Conservation (phyloP, 2,113 vertebrate genomes). For the Thalassoma bifasciatum region DNA sequence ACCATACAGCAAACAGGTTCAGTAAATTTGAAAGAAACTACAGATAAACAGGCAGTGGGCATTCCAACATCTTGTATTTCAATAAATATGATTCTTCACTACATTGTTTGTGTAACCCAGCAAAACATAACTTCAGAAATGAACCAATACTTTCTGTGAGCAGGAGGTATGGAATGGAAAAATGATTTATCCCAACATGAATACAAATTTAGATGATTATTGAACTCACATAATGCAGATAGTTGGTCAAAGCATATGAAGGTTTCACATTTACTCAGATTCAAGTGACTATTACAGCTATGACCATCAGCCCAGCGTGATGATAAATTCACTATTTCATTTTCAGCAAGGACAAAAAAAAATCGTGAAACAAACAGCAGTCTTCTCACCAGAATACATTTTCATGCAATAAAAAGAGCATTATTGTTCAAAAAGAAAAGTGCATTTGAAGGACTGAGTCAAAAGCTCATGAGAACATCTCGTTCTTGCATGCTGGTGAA, state of each 20-base stretch:
- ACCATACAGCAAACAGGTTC: slow-evolving; percentile 2
- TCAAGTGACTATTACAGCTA: slow-evolving; percentile 50
- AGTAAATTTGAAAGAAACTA: background rate
- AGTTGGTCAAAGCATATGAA: slow-evolving; percentile 20
- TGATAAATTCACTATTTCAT: slow-evolving; percentile 2
- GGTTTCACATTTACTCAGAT: slow-evolving; percentile 20
- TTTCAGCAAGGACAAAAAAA: slow-evolving; percentile 15
- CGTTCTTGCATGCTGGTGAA: slow-evolving; percentile 95
- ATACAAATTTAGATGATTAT: slow-evolving; percentile 31
- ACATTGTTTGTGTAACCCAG: slow-evolving; percentile 33
- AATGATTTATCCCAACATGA: slow-evolving; percentile 46
- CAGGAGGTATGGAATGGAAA: slow-evolving; percentile 30
- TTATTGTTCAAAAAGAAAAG: background rate
- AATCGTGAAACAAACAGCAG: background rate
- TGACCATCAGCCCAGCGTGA: slow-evolving; percentile 6
- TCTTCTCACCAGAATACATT: background rate
- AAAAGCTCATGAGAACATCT: slow-evolving; percentile 93
- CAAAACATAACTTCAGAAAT: slow-evolving; percentile 50
- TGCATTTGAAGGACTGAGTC: slow-evolving; percentile 43
- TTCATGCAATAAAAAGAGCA: slow-evolving; percentile 24
- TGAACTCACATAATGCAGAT: slow-evolving; percentile 26
- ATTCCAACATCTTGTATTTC: slow-evolving; percentile 37
- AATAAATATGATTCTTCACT: slow-evolving; percentile 57
- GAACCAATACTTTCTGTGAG: slow-evolving; percentile 46
- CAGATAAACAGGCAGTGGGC: slow-evolving; percentile 18